These are phyloP conservation scores for Nemapogon koenigi DNA, from an alignment of 2,888 invertebrate genomes.

Conservation along the genomic window DNA sequence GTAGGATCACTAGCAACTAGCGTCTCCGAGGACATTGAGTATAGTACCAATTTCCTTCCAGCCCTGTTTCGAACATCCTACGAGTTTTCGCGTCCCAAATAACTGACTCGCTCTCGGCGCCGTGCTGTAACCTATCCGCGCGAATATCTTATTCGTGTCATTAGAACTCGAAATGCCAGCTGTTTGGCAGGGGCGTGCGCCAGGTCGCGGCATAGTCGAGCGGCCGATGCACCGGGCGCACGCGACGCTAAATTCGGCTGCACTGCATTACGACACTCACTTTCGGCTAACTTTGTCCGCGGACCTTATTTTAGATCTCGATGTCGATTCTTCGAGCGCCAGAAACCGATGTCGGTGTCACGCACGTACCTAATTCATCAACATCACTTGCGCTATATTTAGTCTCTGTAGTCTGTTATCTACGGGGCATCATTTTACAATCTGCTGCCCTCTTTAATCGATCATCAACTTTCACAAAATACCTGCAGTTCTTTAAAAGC, in stretches of 20 bases:
- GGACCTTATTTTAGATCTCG: slow-evolving; percentile 56
- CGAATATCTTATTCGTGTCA: slow-evolving; percentile 64
- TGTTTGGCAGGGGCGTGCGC: slow-evolving; percentile 45
- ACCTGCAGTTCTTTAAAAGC: too few species aligned
- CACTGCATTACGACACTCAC: slow-evolving; percentile 61
- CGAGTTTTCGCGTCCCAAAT: too few species aligned
- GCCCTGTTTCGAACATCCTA: too few species aligned
- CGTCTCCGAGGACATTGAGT: too few species aligned
- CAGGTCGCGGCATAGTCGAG: slow-evolving; percentile 32
- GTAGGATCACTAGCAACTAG: too few species aligned
- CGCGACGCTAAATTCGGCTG: slow-evolving; percentile 52
- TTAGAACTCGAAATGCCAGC: slow-evolving; percentile 60
- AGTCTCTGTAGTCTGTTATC: slow-evolving; percentile 13
- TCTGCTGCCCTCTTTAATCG: too few species aligned
- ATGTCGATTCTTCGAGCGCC: slow-evolving; percentile 58
- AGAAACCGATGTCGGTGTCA: slow-evolving; percentile 16
- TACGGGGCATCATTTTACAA: too few species aligned
- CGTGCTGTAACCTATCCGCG: slow-evolving; percentile 43
- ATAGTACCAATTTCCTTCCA: too few species aligned
- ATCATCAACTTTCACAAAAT: too few species aligned
- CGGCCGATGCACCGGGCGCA: slow-evolving; percentile 52
- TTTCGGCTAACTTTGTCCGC: slow-evolving; percentile 61
- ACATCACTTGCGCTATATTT: slow-evolving; percentile 18
- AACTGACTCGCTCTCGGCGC: slow-evolving; percentile 32
- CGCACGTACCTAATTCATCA: slow-evolving; percentile 30